Base-by-base conservation (phyloP, 2,113 vertebrate species). In the Tetrao urogallus region DNA sequence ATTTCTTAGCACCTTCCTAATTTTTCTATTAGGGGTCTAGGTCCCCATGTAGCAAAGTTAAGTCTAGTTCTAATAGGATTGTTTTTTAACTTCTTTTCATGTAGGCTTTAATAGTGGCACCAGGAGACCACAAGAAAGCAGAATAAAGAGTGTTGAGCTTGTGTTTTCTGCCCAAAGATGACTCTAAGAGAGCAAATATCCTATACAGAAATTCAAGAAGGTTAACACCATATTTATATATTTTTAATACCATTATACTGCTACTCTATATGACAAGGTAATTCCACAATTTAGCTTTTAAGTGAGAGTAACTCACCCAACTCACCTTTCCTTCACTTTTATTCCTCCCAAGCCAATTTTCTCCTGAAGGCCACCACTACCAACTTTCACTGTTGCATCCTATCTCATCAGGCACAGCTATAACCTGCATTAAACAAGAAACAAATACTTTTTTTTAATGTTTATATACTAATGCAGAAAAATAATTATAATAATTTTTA, bases 41-140 rank as follows among this genome's bases (percentile, higher is more conserved):
- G 13, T 75, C 11, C 4, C 4, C 12, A 47, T 42, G 45, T 6
- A 38, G 28, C 9, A 43, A 72, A 72, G 34, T 22, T 34, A 34
- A 66, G 9, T 14, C 27, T 69, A 42, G 19, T 18, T 20, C 7
- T 7, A 43, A 30, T 5, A 73, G 17, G 13, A 13, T 91, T 88
- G 12, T 1, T 73, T 92, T 82, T 58, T 92, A 82, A 76, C 88
- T 92, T 79, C n/a, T n/a, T 87, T 88, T 91, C 45, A 76, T 19
- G 24, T 6, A 30, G 15, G 8, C 6, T 85, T 79, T 73, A 64
- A 11, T 10, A 61, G 24, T 82, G 34, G 42, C 36, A 54, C 19
- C 66, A 69, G 57, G 54, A 92, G 36, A 69, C 1, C 28, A 22
- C 19, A 69, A 91, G 20, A 94, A 19, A 11, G 57, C 12, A 74